Percentiles rank a stretch among this genome's conserved stretches.
Conservation (phyloP, 2,888 invertebrate species). For the Spodoptera littoralis region DNA sequence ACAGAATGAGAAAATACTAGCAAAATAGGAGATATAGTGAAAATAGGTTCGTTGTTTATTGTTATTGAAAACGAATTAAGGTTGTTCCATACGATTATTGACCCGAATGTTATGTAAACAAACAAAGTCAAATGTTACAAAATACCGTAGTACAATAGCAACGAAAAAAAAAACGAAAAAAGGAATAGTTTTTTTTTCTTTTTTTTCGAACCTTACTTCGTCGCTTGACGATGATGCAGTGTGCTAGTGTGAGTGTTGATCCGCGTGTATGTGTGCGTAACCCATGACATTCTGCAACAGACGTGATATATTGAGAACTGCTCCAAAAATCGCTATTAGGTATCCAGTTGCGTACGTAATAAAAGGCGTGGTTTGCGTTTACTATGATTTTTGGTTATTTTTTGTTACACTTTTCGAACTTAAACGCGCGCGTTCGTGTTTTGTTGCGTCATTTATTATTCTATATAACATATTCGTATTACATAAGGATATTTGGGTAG, state of each 20-base stretch:
- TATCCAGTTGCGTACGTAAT: conserved; percentile 59
- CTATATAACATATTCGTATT: background rate
- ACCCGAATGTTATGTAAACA: too few relatives aligned
- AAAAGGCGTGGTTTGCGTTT: conserved; percentile 56
- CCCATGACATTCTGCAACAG: conserved; percentile 81
- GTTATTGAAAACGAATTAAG: too few relatives aligned
- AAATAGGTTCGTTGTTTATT: too few relatives aligned
- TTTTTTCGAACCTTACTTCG: conserved; percentile 75
- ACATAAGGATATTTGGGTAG: background rate
- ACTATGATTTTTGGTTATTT: conserved; percentile 38
- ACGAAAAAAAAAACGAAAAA: background rate
- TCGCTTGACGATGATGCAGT: conserved; percentile 80
- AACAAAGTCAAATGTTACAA: too few relatives aligned
- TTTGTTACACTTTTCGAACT: conserved; percentile 25
- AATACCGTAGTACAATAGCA: too few relatives aligned
- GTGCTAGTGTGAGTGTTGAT: conserved; percentile 71
- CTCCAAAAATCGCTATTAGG: conserved; percentile 82
- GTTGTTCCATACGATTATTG: too few relatives aligned
- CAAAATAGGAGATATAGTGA: too few relatives aligned
- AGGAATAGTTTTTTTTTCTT: conserved; percentile 35
- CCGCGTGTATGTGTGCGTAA: conserved; percentile 67
- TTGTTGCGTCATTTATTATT: background rate
- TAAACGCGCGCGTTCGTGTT: conserved; percentile 15
- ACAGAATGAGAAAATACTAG: too few relatives aligned
- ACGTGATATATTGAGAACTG: conserved; percentile 87